Base-by-base conservation (phyloP, 2,888 invertebrate species). In the Drosophila villosipedis region DNA sequence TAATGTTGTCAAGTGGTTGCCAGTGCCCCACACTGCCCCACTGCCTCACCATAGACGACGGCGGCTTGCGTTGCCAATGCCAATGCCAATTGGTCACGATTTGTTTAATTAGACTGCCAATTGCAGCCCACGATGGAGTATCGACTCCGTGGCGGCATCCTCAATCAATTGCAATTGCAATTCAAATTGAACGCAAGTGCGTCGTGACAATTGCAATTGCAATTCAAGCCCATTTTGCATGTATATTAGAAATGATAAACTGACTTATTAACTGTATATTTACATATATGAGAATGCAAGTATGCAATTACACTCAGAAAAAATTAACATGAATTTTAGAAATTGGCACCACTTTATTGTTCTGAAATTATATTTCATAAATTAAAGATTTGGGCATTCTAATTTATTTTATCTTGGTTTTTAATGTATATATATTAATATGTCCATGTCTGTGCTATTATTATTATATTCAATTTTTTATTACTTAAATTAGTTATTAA, bases 101-200 rank as follows among this genome's bases (percentile, higher is more conserved):
- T 30, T 41, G 10, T 43, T 65, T 55, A 67, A 64, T 72, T 70
- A 22, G 68, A 67, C 61, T 61, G 57, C 28, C 53, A 28, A 39
- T 16, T 49, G 33, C 9, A 25, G n/a, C 30, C 22, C 41, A 53
- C 52, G 19, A 53, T 52, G 28, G 19, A 28, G 47, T 39, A 30
- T n/a, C 19, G 61, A n/a, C 22, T 47, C 9, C 41, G n/a, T 52
- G 66, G 68, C 76, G 68, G 75, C 61, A 57, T 68, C 58, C 31
- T 78, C 68, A 78, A 80, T 80, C 77, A 68, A 84, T 77, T 82
- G 37, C 57, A 43, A 69, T 39, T 68, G 72, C 77, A 68, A 67
- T 72, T 76, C 33, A 54, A 66, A 6, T 66, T 60, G 63, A 33
- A 25, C 25, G 25, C 47, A 64, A 65, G 61, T 65, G 64, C 54